These are phyloP conservation scores for Acanthurus lineatus DNA, from an alignment of 2,797 vertebrate genomes.

Conservation along the genomic window DNA sequence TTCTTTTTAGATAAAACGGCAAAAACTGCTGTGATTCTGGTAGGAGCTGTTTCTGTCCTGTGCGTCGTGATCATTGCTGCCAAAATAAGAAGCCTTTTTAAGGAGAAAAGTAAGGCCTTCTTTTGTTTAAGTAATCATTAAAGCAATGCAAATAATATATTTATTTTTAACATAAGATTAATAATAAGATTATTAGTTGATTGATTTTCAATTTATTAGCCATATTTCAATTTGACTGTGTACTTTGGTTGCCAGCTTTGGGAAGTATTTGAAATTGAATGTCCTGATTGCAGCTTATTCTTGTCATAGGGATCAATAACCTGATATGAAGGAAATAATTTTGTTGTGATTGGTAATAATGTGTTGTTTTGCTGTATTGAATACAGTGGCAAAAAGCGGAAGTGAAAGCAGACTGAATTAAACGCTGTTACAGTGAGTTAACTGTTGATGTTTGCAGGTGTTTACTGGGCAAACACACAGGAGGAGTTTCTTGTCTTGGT, in stretches of 20 bases:
- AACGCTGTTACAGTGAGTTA: not conserved
- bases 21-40: conserved; percentile 4
- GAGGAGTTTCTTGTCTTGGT: not conserved
- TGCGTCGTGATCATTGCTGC: conserved; percentile 31
- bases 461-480: not conserved
- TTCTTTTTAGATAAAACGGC: conserved; percentile 30
- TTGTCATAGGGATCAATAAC: not conserved
- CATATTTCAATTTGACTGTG: not conserved
- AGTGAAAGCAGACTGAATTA: conserved; percentile 1
- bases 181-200: not conserved
- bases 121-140: not conserved
- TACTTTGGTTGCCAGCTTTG: not conserved
- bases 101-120: conserved; percentile 60
- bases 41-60: conserved; percentile 25
- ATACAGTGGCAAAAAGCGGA: not conserved
- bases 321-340: not conserved
- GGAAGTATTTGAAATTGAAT: not conserved
- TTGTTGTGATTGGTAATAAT: not conserved
- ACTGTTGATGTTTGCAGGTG: not conserved
- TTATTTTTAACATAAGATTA: not conserved
- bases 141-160: not conserved
- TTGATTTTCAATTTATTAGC: not conserved
- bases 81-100: conserved; percentile 21
- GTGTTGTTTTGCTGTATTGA: not conserved
- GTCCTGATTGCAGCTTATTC: not conserved